phyloP scores from a whole-genome alignment of 2,888 invertebrate genomes.

The Dryadula phaetusa region DNA sequence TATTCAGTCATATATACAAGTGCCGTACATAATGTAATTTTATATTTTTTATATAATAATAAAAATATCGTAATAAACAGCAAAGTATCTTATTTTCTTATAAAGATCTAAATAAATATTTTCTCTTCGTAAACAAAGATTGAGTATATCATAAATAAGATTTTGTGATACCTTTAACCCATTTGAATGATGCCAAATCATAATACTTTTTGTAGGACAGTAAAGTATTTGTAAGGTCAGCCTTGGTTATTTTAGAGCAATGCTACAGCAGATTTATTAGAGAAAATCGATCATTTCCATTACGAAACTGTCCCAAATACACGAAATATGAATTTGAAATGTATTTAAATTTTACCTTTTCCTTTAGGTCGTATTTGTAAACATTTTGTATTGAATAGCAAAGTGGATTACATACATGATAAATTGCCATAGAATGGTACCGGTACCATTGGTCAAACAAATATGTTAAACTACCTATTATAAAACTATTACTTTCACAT shows the following conservation, averaged over 20 bases:
- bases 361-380: constrained; percentile 54
- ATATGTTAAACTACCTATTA: constrained; percentile 17
- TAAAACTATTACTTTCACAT: neutral
- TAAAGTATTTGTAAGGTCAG: neutral
- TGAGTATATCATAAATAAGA: no score
- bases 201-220: neutral
- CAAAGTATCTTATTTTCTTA: no score
- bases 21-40: no score
- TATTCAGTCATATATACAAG: no score
- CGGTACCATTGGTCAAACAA: constrained; percentile 18
- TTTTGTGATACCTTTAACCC: neutral
- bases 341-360: constrained; percentile 46
- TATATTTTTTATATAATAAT: no score
- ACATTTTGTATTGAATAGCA: constrained; percentile 58
- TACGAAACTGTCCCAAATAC: constrained; percentile 8
- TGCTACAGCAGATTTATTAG: constrained; percentile 14
- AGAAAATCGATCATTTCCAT: constrained; percentile 16
- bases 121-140: no score
- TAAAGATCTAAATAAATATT: no score
- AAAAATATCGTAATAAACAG: no score
- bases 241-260: neutral
- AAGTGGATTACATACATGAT: constrained; percentile 61
- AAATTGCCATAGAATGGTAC: constrained; percentile 53
- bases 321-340: constrained; percentile 12
- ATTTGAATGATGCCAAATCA: neutral